Evolutionary conservation across 2,113 vertebrate species (phyloP).

Genomic region (Gobio gobio): DNA sequence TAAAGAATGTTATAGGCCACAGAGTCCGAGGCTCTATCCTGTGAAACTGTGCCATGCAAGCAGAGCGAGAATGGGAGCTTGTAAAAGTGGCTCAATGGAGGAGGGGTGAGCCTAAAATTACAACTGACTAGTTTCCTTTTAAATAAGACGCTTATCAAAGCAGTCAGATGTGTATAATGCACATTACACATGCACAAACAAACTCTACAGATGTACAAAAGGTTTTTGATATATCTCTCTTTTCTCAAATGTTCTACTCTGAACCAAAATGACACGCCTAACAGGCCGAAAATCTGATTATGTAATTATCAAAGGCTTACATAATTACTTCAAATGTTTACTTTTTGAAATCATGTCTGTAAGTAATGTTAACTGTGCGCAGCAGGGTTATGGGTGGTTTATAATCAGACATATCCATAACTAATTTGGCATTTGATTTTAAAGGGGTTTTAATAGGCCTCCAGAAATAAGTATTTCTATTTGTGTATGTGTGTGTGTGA

Average conservation of each 20-base stretch:
- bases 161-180: constrained; percentile 19
- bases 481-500: background rate
- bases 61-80: constrained; percentile 24
- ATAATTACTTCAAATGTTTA: constrained; percentile 37
- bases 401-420: background rate
- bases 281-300: constrained; percentile 42
- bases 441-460: background rate
- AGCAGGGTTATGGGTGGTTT: background rate
- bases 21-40: background rate
- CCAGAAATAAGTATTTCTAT: background rate
- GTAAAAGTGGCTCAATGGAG: constrained; percentile 25
- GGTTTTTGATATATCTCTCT: background rate
- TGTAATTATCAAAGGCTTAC: constrained; percentile 27
- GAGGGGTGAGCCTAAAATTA: constrained; percentile 45
- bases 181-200: constrained; percentile 35
- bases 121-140: constrained; percentile 34
- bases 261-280: constrained; percentile 14
- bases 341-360: background rate
- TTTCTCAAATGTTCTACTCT: background rate
- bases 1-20: background rate
- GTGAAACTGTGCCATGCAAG: constrained; percentile 33
- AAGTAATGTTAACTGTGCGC: background rate
- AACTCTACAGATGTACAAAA: constrained; percentile 25
- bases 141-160: constrained; percentile 31
- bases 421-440: background rate